Conservation (phyloP, 2,797 vertebrate genomes). For the Gallinago nigripennis region DNA sequence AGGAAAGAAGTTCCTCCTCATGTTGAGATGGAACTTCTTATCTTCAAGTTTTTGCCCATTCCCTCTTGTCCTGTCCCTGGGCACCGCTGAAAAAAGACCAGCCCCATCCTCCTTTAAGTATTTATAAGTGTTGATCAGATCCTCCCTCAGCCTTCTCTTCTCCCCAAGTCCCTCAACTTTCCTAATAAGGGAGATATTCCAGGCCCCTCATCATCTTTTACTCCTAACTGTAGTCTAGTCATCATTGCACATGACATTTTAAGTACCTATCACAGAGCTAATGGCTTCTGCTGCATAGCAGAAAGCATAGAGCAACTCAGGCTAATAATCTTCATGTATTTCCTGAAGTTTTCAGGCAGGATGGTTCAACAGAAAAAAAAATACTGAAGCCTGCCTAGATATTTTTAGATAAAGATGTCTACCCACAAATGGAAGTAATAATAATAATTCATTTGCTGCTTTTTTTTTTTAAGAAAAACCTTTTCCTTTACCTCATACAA, state of each 20-base stretch:
- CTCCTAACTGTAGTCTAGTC: background rate
- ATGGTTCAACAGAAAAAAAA: background rate
- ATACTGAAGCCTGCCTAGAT: background rate
- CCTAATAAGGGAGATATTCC: too few relatives aligned
- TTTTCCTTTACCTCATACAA: background rate
- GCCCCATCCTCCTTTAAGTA: too few relatives aligned
- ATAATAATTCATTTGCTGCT: background rate
- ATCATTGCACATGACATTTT: background rate
- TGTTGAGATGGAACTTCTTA: too few relatives aligned
- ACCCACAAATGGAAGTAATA: background rate
- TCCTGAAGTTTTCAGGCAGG: background rate
- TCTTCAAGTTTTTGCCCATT: too few relatives aligned
- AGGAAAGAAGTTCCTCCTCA: too few relatives aligned
- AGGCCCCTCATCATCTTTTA: too few relatives aligned
- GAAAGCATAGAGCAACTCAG: background rate
- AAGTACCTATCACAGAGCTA: background rate
- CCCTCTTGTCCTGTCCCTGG: too few relatives aligned
- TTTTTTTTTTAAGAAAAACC: background rate
- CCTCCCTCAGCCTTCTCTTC: too few relatives aligned
- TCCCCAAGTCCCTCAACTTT: too few relatives aligned
- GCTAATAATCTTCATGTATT: background rate
- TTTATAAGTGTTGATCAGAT: too few relatives aligned
- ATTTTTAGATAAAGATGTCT: background rate
- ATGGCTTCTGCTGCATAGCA: background rate
- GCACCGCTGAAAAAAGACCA: too few relatives aligned